Conservation (phyloP, 92 coral and sea anemone genomes). For the Actinostola sp. region DNA sequence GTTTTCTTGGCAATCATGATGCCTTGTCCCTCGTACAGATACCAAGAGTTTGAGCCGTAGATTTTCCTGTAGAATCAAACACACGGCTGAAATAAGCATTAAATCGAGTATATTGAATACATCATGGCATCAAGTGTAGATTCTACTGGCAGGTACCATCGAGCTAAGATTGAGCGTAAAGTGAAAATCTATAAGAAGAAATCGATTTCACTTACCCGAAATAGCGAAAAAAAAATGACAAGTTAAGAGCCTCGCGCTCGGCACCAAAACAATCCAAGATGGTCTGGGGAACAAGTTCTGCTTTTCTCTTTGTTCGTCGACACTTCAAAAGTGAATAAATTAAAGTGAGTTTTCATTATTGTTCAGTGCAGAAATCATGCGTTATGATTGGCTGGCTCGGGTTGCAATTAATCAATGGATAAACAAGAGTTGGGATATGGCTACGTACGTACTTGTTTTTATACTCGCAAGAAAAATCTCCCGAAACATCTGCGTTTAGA, state of each 20-base stretch:
- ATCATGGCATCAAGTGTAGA: neutral
- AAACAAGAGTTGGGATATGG: slow-evolving; percentile 44
- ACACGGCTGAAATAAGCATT: slow-evolving; percentile 3
- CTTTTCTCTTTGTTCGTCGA: slow-evolving; percentile 16
- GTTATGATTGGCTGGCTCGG: slow-evolving; percentile 48
- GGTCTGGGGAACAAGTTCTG: slow-evolving; percentile 5
- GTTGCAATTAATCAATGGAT: slow-evolving; percentile 33
- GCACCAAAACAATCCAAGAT: slow-evolving; percentile 12
- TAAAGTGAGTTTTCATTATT: slow-evolving; percentile 36
- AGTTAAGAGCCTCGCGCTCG: neutral
- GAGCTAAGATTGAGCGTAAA: neutral
- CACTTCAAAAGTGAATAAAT: slow-evolving; percentile 24
- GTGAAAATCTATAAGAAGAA: neutral
- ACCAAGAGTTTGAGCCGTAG: neutral
- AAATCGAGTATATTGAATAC: neutral
- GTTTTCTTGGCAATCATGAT: slow-evolving; percentile 70
- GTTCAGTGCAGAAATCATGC: slow-evolving; percentile 23
- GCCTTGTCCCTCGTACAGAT: neutral
- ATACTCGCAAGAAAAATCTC: neutral
- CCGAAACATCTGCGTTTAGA: slow-evolving; percentile 3
- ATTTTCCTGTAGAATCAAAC: neutral
- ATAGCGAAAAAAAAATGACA: neutral
- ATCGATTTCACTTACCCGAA: slow-evolving; percentile 15
- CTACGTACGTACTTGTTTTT: neutral
- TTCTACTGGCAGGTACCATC: slow-evolving; percentile 17